Base-by-base conservation (phyloP, 1,140 invertebrate species). In the Hermetia illucens region DNA sequence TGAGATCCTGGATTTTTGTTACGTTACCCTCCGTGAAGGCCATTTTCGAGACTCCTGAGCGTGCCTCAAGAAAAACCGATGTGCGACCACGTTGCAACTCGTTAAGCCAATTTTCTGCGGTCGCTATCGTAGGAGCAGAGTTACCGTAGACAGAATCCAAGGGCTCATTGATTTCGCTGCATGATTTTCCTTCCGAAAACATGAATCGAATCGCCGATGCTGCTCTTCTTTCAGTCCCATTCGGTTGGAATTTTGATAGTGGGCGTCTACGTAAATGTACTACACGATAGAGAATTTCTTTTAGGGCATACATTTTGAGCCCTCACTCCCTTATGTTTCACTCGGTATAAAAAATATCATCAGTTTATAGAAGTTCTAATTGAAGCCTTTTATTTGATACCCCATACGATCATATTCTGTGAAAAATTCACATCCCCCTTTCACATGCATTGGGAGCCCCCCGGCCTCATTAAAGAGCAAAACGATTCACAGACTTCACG, bases 1-100 rank as follows among this genome's bases (percentile, higher is more conserved):
- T 44, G 6, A 52, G 37, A 39, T 51, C 40, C 13, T 46, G 40
- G 34, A 48, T 40, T 55, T 53, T 51, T n/a, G 38, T 45, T n/a
- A 35, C 34, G 34, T 35, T 35, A 35, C 21, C 34, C 13, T 35
- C 13, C 13, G 34, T 20, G 19, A 20, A 19, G 21, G 13, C 34
- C 16, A 13, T 35, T 35, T 35, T 35, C 15, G 12, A n/a, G n/a
- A n/a, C n/a, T n/a, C n/a, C n/a, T n/a, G n/a, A n/a, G n/a, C 36
- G 19, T 21, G 22, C 21, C 8, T 36, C 34, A 19, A 20, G 17
- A 36, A 36, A 19, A 20, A 36, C 19, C 34, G 20, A 36, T 12
- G 36, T 37, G 16, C 37, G 27, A 39, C 37, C n/a, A 30, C 37
- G 27, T 32, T 32, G 27, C 4, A 39, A 30, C 8, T 39, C 27